Evolutionary conservation across 30 jellyfish, hydroid and myxozoan genomes (phyloP).

Genomic region (Turritopsis dohrnii): DNA sequence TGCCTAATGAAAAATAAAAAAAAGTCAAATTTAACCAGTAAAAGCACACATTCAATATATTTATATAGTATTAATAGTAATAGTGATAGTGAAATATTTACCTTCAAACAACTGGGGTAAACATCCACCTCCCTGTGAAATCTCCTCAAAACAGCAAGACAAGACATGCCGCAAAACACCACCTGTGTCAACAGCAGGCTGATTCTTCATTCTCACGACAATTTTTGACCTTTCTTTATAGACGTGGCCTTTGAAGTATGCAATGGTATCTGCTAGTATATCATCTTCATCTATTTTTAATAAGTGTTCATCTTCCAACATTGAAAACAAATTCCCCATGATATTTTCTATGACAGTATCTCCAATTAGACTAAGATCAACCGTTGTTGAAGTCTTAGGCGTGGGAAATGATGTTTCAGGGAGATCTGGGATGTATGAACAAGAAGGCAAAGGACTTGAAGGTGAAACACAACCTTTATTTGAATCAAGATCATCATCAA

Average conservation of each 20-base stretch:
- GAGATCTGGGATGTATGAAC: too few relatives aligned
- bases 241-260: not conserved
- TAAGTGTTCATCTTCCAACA: not conserved
- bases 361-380: not conserved
- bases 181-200: slow-evolving; percentile 3
- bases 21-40: too few relatives aligned
- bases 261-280: not conserved
- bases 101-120: too few relatives aligned
- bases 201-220: not conserved
- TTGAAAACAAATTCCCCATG: not conserved
- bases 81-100: too few relatives aligned
- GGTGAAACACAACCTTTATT: too few relatives aligned
- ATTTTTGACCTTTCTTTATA: not conserved
- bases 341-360: not conserved
- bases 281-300: slow-evolving; percentile 1
- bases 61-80: too few relatives aligned
- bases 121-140: too few relatives aligned
- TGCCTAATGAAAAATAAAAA: not conserved
- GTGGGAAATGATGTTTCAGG: too few relatives aligned
- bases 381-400: too few relatives aligned
- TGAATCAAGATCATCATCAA: not conserved
- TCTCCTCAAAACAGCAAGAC: too few relatives aligned
- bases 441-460: too few relatives aligned
- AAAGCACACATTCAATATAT: too few relatives aligned
- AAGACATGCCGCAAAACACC: not conserved